phyloP scores from a whole-genome alignment of 2,113 vertebrate genomes.

The Aegotheles bennettii region DNA sequence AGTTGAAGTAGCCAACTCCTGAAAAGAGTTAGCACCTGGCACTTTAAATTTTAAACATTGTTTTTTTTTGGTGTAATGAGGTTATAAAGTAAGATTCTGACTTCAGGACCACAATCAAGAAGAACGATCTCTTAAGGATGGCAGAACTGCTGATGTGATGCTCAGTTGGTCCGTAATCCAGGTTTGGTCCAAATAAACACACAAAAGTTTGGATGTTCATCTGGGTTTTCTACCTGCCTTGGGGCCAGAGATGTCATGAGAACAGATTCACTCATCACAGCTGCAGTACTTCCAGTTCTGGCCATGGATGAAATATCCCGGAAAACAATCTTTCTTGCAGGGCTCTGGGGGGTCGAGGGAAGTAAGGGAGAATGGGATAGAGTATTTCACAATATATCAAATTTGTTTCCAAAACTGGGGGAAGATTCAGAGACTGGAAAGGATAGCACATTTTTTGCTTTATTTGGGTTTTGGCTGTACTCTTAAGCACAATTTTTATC shows the following conservation, averaged over 20 bases:
- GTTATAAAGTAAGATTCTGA: constrained; percentile 35
- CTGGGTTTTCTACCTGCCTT: constrained; percentile 55
- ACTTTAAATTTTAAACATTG: constrained; percentile 58
- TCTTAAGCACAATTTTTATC: background rate
- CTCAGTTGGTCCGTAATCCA: background rate
- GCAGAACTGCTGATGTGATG: constrained; percentile 2
- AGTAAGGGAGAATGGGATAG: background rate
- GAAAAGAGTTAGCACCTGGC: constrained; percentile 56
- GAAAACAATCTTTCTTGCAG: constrained; percentile 24
- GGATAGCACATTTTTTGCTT: background rate
- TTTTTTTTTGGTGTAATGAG: background rate
- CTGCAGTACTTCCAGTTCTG: constrained; percentile 46
- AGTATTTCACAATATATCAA: background rate
- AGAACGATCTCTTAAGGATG: constrained; percentile 42
- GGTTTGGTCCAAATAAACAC: constrained; percentile 19
- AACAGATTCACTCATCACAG: constrained; percentile 59
- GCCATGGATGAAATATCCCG: background rate
- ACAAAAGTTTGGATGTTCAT: constrained; percentile 11
- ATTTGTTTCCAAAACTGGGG: background rate
- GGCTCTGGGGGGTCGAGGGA: background rate
- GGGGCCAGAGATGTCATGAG: constrained; percentile 47
- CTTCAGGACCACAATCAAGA: constrained; percentile 36
- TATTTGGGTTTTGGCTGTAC: background rate
- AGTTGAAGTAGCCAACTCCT: constrained; percentile 57
- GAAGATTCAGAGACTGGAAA: background rate